Evolutionary conservation across 2,113 vertebrate genomes (phyloP).

Genomic region (Myrmophylax atrothorax): DNA sequence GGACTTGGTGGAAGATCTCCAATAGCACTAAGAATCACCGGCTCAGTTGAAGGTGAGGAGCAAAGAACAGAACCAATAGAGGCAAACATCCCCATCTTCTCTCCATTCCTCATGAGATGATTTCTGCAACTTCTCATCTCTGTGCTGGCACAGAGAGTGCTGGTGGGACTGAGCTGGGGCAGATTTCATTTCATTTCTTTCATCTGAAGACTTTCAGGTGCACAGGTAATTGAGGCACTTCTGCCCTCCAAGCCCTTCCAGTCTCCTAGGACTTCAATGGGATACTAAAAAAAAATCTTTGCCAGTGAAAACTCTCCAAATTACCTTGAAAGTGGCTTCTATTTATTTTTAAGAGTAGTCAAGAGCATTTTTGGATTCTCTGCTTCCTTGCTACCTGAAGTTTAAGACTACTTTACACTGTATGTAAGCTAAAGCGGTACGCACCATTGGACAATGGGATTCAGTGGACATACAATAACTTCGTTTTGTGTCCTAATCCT

Average conservation of each 20-base stretch:
- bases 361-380: background rate
- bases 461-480: background rate
- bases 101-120: background rate
- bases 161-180: background rate
- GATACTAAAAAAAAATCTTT: too few relatives aligned
- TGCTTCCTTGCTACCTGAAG: background rate
- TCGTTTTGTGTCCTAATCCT: background rate
- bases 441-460: background rate
- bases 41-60: background rate
- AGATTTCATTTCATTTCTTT: background rate
- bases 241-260: background rate
- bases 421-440: background rate
- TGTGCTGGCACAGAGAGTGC: background rate
- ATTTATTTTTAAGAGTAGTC: background rate
- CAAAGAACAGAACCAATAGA: background rate
- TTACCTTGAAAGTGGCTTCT: background rate
- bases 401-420: background rate
- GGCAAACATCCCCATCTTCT: background rate
- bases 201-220: too few relatives aligned
- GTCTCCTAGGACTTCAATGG: background rate
- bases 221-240: background rate
- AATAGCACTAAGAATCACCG: background rate
- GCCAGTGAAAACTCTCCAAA: background rate
- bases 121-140: background rate
- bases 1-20: background rate